These are phyloP conservation scores for Himalopsyche tibetana DNA, from an alignment of 2,888 invertebrate genomes.

Conservation along the genomic window DNA sequence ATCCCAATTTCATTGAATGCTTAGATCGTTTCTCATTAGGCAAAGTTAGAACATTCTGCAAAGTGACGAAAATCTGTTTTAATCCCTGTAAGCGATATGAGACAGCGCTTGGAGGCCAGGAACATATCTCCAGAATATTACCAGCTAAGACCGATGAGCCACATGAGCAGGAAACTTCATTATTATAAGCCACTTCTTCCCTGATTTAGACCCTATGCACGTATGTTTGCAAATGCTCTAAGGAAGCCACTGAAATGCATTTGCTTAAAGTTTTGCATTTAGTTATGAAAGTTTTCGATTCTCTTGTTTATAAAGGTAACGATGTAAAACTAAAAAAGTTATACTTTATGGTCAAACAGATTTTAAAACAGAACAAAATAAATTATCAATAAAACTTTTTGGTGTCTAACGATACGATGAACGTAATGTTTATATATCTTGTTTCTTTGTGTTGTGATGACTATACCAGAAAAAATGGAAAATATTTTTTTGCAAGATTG, in stretches of 20 bases:
- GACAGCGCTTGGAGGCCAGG: not conserved
- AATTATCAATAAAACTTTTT: no score
- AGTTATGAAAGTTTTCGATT: no score
- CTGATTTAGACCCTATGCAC: not conserved
- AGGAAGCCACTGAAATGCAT: not conserved
- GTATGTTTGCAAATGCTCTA: not conserved
- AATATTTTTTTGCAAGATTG: no score
- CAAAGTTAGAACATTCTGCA: not conserved
- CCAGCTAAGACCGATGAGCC: slow-evolving; percentile 13
- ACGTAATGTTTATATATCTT: no score
- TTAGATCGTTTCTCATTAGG: not conserved
- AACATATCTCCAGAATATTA: not conserved
- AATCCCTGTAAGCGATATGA: not conserved
- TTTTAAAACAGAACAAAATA: no score
- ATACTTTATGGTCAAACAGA: no score
- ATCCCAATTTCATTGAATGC: no score
- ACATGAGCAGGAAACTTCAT: not conserved
- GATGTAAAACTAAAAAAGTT: no score
- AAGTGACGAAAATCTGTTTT: not conserved
- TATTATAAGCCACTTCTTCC: not conserved
- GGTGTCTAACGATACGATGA: no score
- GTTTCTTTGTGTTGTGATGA: no score
- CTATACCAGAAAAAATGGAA: no score
- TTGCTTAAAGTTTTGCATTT: not conserved
- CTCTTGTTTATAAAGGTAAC: no score